phyloP scores from a whole-genome alignment of 2,888 invertebrate species.

The Panzeria rudis region DNA sequence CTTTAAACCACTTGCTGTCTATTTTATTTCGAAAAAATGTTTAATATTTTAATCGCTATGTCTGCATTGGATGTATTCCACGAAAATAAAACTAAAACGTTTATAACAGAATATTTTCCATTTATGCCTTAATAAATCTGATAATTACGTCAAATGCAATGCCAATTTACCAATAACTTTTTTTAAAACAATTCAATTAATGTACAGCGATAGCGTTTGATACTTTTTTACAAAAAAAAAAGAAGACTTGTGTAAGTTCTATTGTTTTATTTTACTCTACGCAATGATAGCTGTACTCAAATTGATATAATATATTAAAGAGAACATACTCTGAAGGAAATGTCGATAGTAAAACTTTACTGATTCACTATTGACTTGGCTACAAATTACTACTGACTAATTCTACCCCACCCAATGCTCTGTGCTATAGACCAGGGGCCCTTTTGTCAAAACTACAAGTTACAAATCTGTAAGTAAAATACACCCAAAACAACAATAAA shows the following conservation, averaged over 20 bases:
- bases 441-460: too few species aligned
- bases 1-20: too few species aligned
- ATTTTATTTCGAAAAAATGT: background rate
- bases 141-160: slow-evolving; percentile 41
- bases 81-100: background rate
- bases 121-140: slow-evolving; percentile 43
- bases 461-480: too few species aligned
- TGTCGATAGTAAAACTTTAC: too few species aligned
- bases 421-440: too few species aligned
- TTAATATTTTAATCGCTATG: background rate
- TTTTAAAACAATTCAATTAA: background rate
- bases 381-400: too few species aligned
- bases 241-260: background rate
- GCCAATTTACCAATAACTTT: slow-evolving; percentile 9
- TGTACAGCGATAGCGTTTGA: background rate
- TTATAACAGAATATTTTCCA: slow-evolving; percentile 5
- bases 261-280: background rate
- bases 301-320: background rate
- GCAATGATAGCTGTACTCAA: background rate
- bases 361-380: too few species aligned
- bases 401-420: too few species aligned
- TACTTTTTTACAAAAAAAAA: background rate
- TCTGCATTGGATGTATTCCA: background rate
- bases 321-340: too few species aligned
- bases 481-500: too few species aligned